Conservation (phyloP, 2,888 invertebrate genomes). For the Camponotus fellah region DNA sequence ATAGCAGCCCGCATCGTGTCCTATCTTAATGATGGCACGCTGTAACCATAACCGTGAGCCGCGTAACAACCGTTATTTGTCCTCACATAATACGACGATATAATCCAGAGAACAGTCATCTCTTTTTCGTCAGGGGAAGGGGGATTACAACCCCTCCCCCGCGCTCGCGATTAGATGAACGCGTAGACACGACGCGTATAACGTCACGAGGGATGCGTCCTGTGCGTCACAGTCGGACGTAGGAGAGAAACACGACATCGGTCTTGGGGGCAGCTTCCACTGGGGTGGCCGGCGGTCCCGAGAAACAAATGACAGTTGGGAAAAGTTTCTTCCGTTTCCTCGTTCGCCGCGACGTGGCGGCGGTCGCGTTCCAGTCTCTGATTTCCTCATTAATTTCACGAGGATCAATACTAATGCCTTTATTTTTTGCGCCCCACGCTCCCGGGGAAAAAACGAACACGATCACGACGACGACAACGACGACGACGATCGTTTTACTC, state of each 20-base stretch:
- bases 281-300: slow-evolving; percentile 14
- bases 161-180: slow-evolving; percentile 51
- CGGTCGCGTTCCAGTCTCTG: slow-evolving; percentile 76
- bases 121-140: neutral
- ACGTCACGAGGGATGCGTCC: slow-evolving; percentile 1
- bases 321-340: slow-evolving; percentile 72
- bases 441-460: slow-evolving; percentile 13
- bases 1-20: slow-evolving; percentile 2
- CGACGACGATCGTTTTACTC: slow-evolving; percentile 50
- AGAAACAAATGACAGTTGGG: slow-evolving; percentile 80
- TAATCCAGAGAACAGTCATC: slow-evolving; percentile 41
- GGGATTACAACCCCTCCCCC: slow-evolving; percentile 9
- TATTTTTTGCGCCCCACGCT: slow-evolving; percentile 45
- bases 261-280: slow-evolving; percentile 14
- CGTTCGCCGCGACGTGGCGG: slow-evolving; percentile 55
- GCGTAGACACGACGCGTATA: slow-evolving; percentile 31
- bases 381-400: slow-evolving; percentile 82
- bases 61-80: slow-evolving; percentile 49
- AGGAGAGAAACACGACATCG: slow-evolving; percentile 38
- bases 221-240: slow-evolving; percentile 45
- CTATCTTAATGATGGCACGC: slow-evolving; percentile 34
- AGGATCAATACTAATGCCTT: slow-evolving; percentile 63
- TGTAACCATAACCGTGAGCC: slow-evolving; percentile 38
- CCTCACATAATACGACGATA: slow-evolving; percentile 48
- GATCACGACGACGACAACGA: slow-evolving; percentile 32